Evolutionary conservation across 2,888 invertebrate species (phyloP).

Genomic region (Agrypnus murinus): DNA sequence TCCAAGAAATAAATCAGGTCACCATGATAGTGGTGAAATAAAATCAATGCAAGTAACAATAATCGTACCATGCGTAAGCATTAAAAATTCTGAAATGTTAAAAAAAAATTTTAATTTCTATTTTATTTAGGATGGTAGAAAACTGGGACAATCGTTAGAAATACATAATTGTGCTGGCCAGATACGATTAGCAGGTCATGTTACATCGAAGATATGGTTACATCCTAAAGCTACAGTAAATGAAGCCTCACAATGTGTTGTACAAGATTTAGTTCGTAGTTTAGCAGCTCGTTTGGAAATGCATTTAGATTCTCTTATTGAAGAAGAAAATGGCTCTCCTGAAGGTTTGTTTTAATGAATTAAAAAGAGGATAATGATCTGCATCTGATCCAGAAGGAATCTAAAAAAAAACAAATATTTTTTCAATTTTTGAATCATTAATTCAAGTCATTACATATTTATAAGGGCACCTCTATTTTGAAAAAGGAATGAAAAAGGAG

Average conservation of each 20-base stretch:
- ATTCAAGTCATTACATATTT: no score
- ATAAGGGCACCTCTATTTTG: no score
- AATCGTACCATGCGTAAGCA: conserved; percentile 81
- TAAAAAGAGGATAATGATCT: no score
- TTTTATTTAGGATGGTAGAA: conserved; percentile 70
- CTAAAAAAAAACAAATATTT: no score
- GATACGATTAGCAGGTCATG: conserved; percentile 82
- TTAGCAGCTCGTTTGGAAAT: conserved; percentile 90
- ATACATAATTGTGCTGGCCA: conserved; percentile 78
- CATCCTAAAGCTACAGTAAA: conserved; percentile 83
- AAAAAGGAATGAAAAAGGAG: no score
- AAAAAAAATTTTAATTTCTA: conserved; percentile 54
- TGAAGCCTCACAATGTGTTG: conserved; percentile 83
- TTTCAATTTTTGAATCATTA: no score
- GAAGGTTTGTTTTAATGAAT: conserved; percentile 74
- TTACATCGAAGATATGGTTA: conserved; percentile 85
- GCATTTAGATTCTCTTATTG: conserved; percentile 94
- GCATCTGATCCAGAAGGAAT: no score
- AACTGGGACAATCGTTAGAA: conserved; percentile 72
- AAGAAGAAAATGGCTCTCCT: conserved; percentile 82
- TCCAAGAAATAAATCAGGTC: conserved; percentile 69
- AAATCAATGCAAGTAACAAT: conserved; percentile 79
- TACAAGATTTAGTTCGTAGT: conserved; percentile 90
- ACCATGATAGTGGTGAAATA: conserved; percentile 69
- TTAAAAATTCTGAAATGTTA: neutral